A percentile compares a stretch with the other conserved stretches of the same genome.
phyloP scores from a whole-genome alignment of 1,140 invertebrate genomes.

The Listronotus oregonensis region DNA sequence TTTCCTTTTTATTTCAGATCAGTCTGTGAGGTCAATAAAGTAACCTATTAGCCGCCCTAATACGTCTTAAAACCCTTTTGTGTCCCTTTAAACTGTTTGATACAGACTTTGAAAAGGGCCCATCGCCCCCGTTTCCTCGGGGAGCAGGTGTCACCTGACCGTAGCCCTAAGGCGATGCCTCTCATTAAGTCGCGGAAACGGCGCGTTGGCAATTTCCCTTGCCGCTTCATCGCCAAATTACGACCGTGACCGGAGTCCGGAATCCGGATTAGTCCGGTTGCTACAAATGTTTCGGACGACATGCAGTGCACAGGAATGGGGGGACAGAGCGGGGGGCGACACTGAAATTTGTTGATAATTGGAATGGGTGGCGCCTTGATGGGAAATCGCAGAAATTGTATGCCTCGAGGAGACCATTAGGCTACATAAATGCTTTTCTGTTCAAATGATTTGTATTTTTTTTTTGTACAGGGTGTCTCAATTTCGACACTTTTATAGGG shows the following conservation, averaged over 20 bases:
- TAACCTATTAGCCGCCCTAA: constrained; percentile 6
- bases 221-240: constrained; percentile 54
- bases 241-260: constrained; percentile 54
- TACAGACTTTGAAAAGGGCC: constrained; percentile 5
- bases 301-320: constrained; percentile 12
- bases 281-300: constrained; percentile 37
- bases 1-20: no score
- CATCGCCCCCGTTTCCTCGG: not conserved
- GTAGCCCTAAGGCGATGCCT: constrained; percentile 51
- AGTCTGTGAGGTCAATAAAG: not conserved
- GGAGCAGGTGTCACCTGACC: constrained; percentile 40
- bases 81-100: constrained; percentile 15
- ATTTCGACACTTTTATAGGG: no score
- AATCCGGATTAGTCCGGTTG: constrained; percentile 37
- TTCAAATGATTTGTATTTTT: no score
- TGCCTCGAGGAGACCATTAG: constrained; percentile 26
- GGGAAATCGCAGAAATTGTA: constrained; percentile 32
- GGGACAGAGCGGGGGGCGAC: not conserved
- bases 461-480: no score
- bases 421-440: no score
- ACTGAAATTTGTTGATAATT: constrained; percentile 31
- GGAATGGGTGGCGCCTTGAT: constrained; percentile 29
- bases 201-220: constrained; percentile 56
- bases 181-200: constrained; percentile 57
- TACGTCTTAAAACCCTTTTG: not conserved